Conservation (phyloP, 2,797 vertebrate genomes). For the Protonibea diacanthus region DNA sequence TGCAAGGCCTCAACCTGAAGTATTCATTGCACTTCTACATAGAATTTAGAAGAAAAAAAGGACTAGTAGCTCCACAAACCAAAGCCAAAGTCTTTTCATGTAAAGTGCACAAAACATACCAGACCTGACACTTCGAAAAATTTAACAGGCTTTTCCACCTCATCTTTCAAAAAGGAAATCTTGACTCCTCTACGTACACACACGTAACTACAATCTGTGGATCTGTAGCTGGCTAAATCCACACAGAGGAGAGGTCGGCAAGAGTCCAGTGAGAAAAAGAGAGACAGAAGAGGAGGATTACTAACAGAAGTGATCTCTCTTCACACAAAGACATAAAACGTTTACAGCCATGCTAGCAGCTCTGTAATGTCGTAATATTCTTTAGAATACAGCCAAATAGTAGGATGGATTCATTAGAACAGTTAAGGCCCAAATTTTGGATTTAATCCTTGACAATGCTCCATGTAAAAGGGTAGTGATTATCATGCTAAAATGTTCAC, state of each 20-base stretch:
- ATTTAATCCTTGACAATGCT: neutral
- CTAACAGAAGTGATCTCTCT: conserved; percentile 28
- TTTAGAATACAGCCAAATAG: neutral
- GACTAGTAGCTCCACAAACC: conserved; percentile 29
- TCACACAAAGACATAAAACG: conserved; percentile 15
- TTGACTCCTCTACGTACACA: conserved; percentile 12
- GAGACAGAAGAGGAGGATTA: conserved; percentile 36
- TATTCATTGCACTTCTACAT: conserved; percentile 47
- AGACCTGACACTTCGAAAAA: conserved; percentile 32
- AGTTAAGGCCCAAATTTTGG: neutral
- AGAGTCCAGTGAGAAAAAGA: conserved; percentile 18
- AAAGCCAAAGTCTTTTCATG: conserved; percentile 32
- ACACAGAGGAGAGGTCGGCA: conserved; percentile 21
- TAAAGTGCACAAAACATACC: conserved; percentile 26
- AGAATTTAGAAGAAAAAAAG: conserved; percentile 23
- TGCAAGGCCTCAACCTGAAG: conserved; percentile 50
- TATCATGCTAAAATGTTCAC: neutral
- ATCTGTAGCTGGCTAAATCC: conserved; percentile 21
- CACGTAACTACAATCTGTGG: conserved; percentile 5
- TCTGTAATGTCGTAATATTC: neutral
- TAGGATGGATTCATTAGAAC: neutral
- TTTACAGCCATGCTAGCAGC: neutral
- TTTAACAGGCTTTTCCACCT: conserved; percentile 37
- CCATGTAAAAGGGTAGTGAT: neutral
- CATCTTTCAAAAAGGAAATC: conserved; percentile 46